phyloP scores from a whole-genome alignment of 2,113 vertebrate species.

The Mirza zaza region DNA sequence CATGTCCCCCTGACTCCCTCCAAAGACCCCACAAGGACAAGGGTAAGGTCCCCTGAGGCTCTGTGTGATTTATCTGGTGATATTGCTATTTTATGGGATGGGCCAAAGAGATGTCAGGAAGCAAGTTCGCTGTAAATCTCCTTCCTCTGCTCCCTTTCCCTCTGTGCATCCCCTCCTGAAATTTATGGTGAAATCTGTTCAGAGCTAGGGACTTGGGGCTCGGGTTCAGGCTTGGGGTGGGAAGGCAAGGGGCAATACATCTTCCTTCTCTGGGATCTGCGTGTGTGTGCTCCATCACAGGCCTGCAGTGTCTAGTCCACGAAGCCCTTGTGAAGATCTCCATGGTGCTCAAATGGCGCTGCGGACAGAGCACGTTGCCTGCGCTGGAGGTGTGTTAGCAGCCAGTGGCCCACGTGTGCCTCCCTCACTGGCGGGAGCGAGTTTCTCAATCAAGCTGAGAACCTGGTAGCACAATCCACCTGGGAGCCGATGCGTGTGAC shows the following conservation, averaged over 20 bases:
- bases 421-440: not conserved
- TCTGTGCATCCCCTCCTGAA: slow-evolving; percentile 7
- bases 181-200: slow-evolving; percentile 71
- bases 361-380: not conserved
- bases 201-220: slow-evolving; percentile 65
- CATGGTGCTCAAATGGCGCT: rapidly evolving
- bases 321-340: not conserved
- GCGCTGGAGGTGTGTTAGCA: not conserved
- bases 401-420: not conserved
- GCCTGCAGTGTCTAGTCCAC: not conserved
- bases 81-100: slow-evolving; percentile 62
- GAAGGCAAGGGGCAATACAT: slow-evolving; percentile 37
- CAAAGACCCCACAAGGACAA: slow-evolving; percentile 52
- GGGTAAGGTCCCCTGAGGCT: slow-evolving; percentile 30
- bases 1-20: not conserved
- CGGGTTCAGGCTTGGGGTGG: slow-evolving; percentile 67
- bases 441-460: not conserved
- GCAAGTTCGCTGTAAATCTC: slow-evolving; percentile 75
- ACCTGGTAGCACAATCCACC: not conserved
- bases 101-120: slow-evolving; percentile 65
- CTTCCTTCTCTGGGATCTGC: slow-evolving; percentile 45
- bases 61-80: slow-evolving; percentile 63
- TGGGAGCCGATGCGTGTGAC: not conserved
- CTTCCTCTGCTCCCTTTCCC: not conserved
- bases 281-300: not conserved